Evolutionary conservation across 2,797 vertebrate species (phyloP).

Genomic region (Chrosomus eos): DNA sequence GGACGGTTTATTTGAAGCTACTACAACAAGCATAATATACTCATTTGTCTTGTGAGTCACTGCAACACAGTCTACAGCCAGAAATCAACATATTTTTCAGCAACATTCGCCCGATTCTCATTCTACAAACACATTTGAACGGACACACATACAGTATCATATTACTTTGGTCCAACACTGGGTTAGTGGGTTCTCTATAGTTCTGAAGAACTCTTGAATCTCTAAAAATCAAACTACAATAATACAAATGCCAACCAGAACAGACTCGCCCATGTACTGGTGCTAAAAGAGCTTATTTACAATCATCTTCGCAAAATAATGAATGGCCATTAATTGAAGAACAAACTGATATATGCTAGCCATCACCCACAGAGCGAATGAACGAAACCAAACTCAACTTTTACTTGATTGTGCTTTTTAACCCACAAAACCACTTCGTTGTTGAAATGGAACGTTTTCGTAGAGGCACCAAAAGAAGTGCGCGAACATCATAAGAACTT

Average conservation of each 20-base stretch:
- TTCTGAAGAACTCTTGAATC: slow-evolving; percentile 72
- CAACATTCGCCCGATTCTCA: slow-evolving; percentile 73
- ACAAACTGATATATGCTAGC: slow-evolving; percentile 75
- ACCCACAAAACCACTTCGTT: slow-evolving; percentile 80
- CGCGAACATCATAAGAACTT: slow-evolving; percentile 76
- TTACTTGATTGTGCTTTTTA: slow-evolving; percentile 84
- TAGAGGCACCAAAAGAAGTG: slow-evolving; percentile 76
- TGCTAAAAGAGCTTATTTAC: slow-evolving; percentile 85
- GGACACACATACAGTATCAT: slow-evolving; percentile 74
- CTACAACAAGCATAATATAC: slow-evolving; percentile 78
- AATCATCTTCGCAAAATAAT: slow-evolving; percentile 77
- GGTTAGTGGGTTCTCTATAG: slow-evolving; percentile 79
- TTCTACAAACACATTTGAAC: slow-evolving; percentile 76
- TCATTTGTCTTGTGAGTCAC: slow-evolving; percentile 72
- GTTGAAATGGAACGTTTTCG: slow-evolving; percentile 72
- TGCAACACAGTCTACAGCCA: slow-evolving; percentile 81
- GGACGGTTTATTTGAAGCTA: slow-evolving; percentile 82
- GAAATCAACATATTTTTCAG: slow-evolving; percentile 72
- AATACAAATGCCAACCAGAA: slow-evolving; percentile 80
- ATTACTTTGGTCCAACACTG: slow-evolving; percentile 75
- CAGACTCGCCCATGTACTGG: slow-evolving; percentile 76
- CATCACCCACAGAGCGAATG: slow-evolving; percentile 70
- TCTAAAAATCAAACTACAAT: slow-evolving; percentile 66
- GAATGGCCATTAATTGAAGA: slow-evolving; percentile 68
- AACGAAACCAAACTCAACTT: slow-evolving; percentile 58